These are phyloP conservation scores for Sinocyclocheilus maitianheensis DNA, from an alignment of 2,113 vertebrate genomes.

Conservation along the genomic window DNA sequence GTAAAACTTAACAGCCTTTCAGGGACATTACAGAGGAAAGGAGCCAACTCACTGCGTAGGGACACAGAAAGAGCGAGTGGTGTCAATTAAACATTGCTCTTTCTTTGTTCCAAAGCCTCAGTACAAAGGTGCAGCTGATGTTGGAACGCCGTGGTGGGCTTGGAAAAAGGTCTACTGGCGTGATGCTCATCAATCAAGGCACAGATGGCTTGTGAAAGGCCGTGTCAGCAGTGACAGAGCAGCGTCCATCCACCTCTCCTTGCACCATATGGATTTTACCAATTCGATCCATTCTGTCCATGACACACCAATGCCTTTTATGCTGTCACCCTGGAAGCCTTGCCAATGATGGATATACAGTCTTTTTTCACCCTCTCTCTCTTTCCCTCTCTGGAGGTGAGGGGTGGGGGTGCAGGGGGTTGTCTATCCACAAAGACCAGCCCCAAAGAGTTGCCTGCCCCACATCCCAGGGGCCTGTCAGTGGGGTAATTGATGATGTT, in stretches of 20 bases:
- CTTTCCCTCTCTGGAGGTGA: constrained; percentile 32
- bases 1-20: constrained; percentile 72
- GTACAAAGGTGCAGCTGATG: constrained; percentile 36
- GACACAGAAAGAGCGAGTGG: constrained; percentile 22
- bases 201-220: constrained; percentile 77
- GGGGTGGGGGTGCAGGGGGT: constrained; percentile 47
- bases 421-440: constrained; percentile 81
- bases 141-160: constrained; percentile 25
- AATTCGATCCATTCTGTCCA: constrained; percentile 60
- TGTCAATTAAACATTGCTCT: constrained; percentile 28
- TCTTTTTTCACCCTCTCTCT: constrained; percentile 44
- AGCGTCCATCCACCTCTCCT: constrained; percentile 62
- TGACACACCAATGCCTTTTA: constrained; percentile 67
- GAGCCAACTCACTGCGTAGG: neutral
- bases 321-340: constrained; percentile 64
- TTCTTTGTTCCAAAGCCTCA: constrained; percentile 1
- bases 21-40: constrained; percentile 64
- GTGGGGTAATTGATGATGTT: constrained; percentile 91
- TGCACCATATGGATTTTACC: constrained; percentile 63
- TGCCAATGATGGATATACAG: constrained; percentile 75
- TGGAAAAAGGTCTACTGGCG: constrained; percentile 15
- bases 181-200: constrained; percentile 73
- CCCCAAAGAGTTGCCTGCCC: constrained; percentile 79
- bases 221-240: constrained; percentile 66
- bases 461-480: constrained; percentile 82